A percentile compares a stretch with the other conserved stretches of the same genome.
These are phyloP conservation scores for Aeoliscus strigatus DNA, from an alignment of 2,797 vertebrate genomes.

Conservation along the genomic window DNA sequence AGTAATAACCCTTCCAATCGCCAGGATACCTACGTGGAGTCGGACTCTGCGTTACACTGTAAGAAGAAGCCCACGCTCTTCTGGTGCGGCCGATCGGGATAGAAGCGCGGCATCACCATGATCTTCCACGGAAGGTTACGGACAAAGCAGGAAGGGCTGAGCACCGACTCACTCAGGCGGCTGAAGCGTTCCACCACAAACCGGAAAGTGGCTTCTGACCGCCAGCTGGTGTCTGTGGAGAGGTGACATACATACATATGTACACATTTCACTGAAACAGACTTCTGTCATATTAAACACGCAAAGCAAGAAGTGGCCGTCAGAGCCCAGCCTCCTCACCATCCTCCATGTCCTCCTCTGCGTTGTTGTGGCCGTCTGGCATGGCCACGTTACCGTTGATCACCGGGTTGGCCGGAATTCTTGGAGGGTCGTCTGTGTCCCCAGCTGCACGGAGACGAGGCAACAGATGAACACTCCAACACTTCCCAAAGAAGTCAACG, in stretches of 20 bases:
- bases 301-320: background rate
- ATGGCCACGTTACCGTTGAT: constrained; percentile 98
- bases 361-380: constrained; percentile 95
- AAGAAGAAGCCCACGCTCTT: constrained; percentile 99
- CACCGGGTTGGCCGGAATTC: constrained; percentile 95
- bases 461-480: too few relatives aligned
- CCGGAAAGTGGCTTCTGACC: constrained; percentile 97
- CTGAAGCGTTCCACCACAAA: constrained; percentile 98
- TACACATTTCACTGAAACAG: too few relatives aligned
- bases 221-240: constrained; percentile 92
- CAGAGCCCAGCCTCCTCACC: constrained; percentile 72
- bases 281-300: background rate
- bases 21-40: constrained; percentile 88
- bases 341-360: constrained; percentile 98
- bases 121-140: constrained; percentile 99
- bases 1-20: background rate
- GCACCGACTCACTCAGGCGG: constrained; percentile 94
- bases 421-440: constrained; percentile 96
- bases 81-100: constrained; percentile 97
- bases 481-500: background rate
- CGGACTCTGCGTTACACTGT: constrained; percentile 98
- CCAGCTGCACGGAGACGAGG: constrained; percentile 77
- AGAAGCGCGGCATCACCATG: constrained; percentile 99
- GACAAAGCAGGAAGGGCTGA: constrained; percentile 98
- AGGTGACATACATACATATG: too few relatives aligned